Percentiles rank a stretch among this genome's conserved stretches.
Evolutionary conservation across 2,888 invertebrate species (phyloP).

Genomic region (Uloborus plumipes): DNA sequence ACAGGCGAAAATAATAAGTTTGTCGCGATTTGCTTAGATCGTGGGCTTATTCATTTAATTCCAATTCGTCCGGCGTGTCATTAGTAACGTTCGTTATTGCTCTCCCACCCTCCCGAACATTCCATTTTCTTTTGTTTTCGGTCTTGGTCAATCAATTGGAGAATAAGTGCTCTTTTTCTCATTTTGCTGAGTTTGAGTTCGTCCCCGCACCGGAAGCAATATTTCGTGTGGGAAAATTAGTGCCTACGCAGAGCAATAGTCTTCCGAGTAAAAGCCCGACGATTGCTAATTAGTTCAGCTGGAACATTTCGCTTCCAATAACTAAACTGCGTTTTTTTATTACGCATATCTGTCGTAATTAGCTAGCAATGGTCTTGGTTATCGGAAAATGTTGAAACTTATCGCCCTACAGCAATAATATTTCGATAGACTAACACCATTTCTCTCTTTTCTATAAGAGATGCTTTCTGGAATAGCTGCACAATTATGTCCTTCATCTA

Average conservation of each 20-base stretch:
- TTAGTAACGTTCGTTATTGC: conserved; percentile 37
- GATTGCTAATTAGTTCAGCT: conserved; percentile 59
- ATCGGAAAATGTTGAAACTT: conserved; percentile 54
- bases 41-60: conserved; percentile 43
- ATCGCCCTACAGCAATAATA: conserved; percentile 36
- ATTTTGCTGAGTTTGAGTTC: conserved; percentile 59
- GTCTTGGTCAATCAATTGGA: conserved; percentile 59
- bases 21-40: conserved; percentile 50
- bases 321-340: conserved; percentile 53
- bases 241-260: conserved; percentile 54
- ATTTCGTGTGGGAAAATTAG: conserved; percentile 59
- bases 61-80: conserved; percentile 38
- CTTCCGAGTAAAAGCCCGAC: conserved; percentile 14
- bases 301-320: conserved; percentile 57
- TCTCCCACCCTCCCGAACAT: conserved; percentile 18
- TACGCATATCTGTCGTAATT: conserved; percentile 59
- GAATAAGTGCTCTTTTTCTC: conserved; percentile 58
- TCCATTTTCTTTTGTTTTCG: conserved; percentile 60
- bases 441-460: background rate
- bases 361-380: conserved; percentile 58
- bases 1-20: conserved; percentile 61
- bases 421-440: conserved; percentile 30
- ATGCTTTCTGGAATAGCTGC: too few species aligned
- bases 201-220: conserved; percentile 50
- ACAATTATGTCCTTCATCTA: too few species aligned